Conservation (phyloP, 2,888 invertebrate species). For the Myathropa florea region DNA sequence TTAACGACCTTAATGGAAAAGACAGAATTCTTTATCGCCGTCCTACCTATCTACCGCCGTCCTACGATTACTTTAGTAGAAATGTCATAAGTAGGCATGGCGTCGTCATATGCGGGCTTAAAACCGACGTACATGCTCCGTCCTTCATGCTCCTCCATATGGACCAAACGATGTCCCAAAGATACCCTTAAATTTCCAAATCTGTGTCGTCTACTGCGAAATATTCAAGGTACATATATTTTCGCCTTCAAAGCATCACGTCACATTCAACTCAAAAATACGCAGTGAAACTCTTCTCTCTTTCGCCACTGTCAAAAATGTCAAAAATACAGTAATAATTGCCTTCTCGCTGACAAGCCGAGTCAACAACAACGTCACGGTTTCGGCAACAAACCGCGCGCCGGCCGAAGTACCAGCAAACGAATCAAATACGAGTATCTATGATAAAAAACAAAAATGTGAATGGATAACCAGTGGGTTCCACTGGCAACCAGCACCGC, state of each 20-base stretch:
- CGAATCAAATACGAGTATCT: conserved; percentile 13
- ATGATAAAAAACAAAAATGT: conserved; percentile 14
- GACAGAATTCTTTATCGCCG: too few species aligned
- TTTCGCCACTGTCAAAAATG: background rate
- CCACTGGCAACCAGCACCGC: background rate
- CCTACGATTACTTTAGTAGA: too few species aligned
- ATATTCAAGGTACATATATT: too few species aligned
- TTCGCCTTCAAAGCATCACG: background rate
- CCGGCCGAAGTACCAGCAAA: background rate
- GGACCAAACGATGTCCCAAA: too few species aligned
- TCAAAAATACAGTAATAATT: conserved; percentile 16
- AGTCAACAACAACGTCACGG: conserved; percentile 8
- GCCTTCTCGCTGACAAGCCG: background rate
- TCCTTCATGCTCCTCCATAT: too few species aligned
- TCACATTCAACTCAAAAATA: background rate
- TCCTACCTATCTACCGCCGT: too few species aligned
- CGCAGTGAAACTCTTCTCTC: background rate
- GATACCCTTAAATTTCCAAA: too few species aligned
- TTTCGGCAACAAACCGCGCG: background rate
- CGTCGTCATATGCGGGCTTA: too few species aligned
- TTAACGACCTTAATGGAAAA: too few species aligned
- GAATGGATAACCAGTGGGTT: conserved; percentile 34
- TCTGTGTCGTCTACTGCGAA: too few species aligned
- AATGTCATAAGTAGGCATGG: too few species aligned
- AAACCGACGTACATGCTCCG: too few species aligned